phyloP scores from a whole-genome alignment of 2,113 vertebrate genomes.

The Megalops atlanticus region DNA sequence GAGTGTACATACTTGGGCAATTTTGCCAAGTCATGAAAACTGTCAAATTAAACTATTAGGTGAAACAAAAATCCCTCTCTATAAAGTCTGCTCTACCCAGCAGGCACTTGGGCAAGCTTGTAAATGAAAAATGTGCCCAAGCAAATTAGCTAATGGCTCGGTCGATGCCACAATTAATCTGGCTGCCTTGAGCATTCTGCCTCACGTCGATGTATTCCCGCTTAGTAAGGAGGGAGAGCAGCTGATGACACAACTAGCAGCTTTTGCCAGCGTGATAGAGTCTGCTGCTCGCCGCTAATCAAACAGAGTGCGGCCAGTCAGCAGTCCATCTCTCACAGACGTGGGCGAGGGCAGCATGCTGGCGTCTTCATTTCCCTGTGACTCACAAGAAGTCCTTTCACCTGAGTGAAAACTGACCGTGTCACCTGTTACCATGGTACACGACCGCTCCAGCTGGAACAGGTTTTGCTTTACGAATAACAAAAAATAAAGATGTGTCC shows the following conservation, averaged over 20 bases:
- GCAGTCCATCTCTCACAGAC: neutral
- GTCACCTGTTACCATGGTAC: neutral
- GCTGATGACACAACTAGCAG: neutral
- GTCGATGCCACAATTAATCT: slow-evolving; percentile 30
- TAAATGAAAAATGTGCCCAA: slow-evolving; percentile 41
- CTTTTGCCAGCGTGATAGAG: neutral
- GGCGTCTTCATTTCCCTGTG: neutral
- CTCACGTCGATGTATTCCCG: slow-evolving; percentile 15
- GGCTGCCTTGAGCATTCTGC: slow-evolving; percentile 5
- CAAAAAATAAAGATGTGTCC: neutral
- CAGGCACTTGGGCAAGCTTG: slow-evolving; percentile 15
- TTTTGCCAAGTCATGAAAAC: neutral
- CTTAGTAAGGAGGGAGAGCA: slow-evolving; percentile 23
- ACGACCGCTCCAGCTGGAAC: neutral
- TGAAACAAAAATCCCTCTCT: neutral
- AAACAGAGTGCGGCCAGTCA: neutral
- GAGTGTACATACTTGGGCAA: neutral
- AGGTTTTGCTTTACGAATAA: neutral
- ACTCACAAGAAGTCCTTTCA: no score
- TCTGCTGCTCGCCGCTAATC: slow-evolving; percentile 5
- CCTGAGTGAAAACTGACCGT: neutral
- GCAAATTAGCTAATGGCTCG: slow-evolving; percentile 53
- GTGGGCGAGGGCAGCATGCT: neutral
- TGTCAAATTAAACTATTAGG: neutral
- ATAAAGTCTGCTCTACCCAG: neutral